These are phyloP conservation scores for Drosophila ustulata DNA, from an alignment of 2,888 invertebrate species.

Conservation along the genomic window DNA sequence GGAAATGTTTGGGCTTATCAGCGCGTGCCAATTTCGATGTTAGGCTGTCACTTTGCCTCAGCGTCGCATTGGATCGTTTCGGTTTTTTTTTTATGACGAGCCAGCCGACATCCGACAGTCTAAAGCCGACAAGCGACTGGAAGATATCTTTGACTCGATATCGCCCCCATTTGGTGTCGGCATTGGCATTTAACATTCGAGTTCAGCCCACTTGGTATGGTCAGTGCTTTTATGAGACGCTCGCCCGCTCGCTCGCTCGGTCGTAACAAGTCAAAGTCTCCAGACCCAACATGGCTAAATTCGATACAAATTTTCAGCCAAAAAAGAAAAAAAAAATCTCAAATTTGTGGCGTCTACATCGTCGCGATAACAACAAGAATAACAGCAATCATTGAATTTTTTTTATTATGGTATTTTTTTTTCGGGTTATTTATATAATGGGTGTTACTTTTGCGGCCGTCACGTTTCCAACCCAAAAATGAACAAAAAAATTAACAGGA, in stretches of 20 bases:
- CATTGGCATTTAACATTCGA: slow-evolving; percentile 43
- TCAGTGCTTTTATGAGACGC: slow-evolving; percentile 17
- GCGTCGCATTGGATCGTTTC: background rate
- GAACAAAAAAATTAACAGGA: slow-evolving; percentile 24
- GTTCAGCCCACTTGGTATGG: slow-evolving; percentile 13
- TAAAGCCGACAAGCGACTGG: background rate
- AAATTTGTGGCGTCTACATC: slow-evolving; percentile 18
- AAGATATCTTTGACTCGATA: slow-evolving; percentile 41
- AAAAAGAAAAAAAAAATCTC: slow-evolving; percentile 22
- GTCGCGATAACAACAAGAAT: slow-evolving; percentile 37
- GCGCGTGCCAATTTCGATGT: slow-evolving; percentile 39
- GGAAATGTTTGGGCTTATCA: slow-evolving; percentile 38
- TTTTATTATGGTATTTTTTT: slow-evolving; percentile 8
- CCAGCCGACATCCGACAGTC: background rate
- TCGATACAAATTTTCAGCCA: slow-evolving; percentile 31
- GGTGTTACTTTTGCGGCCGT: slow-evolving; percentile 50
- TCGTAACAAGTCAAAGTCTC: slow-evolving; percentile 15
- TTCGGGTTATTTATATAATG: slow-evolving; percentile 56
- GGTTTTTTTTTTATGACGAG: slow-evolving; percentile 10
- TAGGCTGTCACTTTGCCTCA: slow-evolving; percentile 9
- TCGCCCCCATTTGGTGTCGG: slow-evolving; percentile 16
- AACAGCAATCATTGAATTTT: slow-evolving; percentile 39
- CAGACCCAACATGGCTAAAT: slow-evolving; percentile 15
- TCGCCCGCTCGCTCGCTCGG: background rate
- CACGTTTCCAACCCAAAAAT: slow-evolving; percentile 44